A percentile compares a stretch with the other conserved stretches of the same genome.
Conservation (phyloP, 2,797 vertebrate genomes). For the Hyperoplus lanceolatus region DNA sequence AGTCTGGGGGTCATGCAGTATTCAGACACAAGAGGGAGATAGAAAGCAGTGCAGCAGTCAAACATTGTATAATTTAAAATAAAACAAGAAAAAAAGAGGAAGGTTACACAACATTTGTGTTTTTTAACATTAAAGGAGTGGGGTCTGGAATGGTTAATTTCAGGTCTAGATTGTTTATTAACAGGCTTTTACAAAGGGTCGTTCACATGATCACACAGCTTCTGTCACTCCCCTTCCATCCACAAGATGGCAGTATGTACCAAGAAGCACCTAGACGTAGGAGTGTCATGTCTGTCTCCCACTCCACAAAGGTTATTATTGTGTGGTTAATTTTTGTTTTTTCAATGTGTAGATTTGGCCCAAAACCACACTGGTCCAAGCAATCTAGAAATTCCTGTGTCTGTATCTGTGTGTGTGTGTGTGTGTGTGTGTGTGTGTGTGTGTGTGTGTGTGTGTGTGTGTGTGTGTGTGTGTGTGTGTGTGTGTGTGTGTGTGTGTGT, state of each 20-base stretch:
- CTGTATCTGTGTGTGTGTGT: constrained; percentile 18
- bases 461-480: constrained; percentile 10
- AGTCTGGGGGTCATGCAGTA: constrained; percentile 60
- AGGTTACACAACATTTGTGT: background rate
- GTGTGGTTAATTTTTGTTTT: constrained; percentile 38
- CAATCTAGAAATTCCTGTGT: constrained; percentile 46
- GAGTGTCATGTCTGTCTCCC: background rate
- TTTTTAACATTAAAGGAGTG: constrained; percentile 1
- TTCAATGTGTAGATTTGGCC: constrained; percentile 33
- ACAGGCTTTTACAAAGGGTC: background rate
- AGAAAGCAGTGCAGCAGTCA: constrained; percentile 55
- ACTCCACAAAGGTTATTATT: constrained; percentile 14
- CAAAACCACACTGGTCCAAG: constrained; percentile 12
- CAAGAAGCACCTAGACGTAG: background rate
- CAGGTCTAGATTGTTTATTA: background rate
- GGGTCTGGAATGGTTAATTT: constrained; percentile 2
- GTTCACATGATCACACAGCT: background rate
- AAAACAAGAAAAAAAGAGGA: background rate
- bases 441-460: too few relatives aligned
- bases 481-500: constrained; percentile 17
- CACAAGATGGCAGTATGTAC: constrained; percentile 70
- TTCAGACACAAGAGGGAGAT: constrained; percentile 54
- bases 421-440: constrained; percentile 12
- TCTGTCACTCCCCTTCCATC: constrained; percentile 15
- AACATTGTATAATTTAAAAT: background rate